Evolutionary conservation across 2,113 vertebrate species (phyloP).

Genomic region (Chloropsis cyanopogon): DNA sequence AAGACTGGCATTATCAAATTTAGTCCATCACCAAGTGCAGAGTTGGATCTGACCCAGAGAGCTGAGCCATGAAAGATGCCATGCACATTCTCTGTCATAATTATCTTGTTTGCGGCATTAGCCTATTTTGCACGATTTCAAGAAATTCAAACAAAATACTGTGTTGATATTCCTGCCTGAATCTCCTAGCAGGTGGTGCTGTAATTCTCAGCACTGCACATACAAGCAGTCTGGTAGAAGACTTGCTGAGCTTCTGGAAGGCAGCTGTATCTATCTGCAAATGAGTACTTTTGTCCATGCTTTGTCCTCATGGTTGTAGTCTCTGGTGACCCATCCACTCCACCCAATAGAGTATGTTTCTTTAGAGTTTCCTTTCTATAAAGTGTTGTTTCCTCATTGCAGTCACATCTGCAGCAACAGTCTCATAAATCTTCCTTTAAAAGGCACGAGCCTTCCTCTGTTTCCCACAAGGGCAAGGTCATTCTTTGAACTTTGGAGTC

Average conservation of each 20-base stretch:
- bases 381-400: slow-evolving; percentile 45
- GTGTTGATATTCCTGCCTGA: neutral
- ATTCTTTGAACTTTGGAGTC: slow-evolving; percentile 60
- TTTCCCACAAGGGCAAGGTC: slow-evolving; percentile 68
- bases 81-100: neutral
- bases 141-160: neutral
- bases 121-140: neutral
- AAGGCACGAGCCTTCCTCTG: slow-evolving; percentile 59
- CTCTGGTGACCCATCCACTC: slow-evolving; percentile 26
- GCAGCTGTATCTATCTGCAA: neutral
- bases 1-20: neutral
- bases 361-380: slow-evolving; percentile 45
- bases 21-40: neutral
- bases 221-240: neutral
- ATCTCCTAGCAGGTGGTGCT: neutral
- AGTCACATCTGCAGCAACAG: slow-evolving; percentile 56
- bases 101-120: neutral
- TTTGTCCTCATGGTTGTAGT: neutral
- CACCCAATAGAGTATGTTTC: slow-evolving; percentile 32
- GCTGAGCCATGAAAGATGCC: neutral
- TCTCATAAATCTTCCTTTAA: slow-evolving; percentile 60
- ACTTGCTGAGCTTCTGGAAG: neutral
- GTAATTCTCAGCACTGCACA: neutral
- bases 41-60: neutral
- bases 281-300: neutral